Base-by-base conservation (phyloP, 2,113 vertebrate genomes). In the Peromyscus leucopus region DNA sequence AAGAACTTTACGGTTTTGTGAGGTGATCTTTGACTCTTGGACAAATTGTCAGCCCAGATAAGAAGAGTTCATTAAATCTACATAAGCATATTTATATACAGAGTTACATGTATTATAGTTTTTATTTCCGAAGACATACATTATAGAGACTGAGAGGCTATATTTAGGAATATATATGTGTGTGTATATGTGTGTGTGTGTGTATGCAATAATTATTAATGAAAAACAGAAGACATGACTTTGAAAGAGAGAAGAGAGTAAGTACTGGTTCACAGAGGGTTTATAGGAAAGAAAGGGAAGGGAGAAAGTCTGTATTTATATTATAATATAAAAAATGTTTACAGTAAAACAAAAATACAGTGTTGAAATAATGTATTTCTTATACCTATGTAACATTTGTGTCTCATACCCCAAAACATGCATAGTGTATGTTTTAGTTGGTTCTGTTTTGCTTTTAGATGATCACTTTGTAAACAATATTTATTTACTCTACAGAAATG, bases 391-490 rank as follows among this genome's bases (percentile, higher is more conserved):
- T 39, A 78, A 55, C 39, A 86, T 78, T 21, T 7, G 57, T 74
- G 4, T 94, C 51, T 16, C 31, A 93, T 51, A 75, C 33, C 31
- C 7, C 7, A 26, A 48, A 74, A 69, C 39, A 26, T 10, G 5
- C 55, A 19, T n/a, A 79, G 26, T 48, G 1, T 39, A 11, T 83
- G 5, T 65, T 36, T 26, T 26, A 69, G 17, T 33, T 33, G 11
- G 3, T 57, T 22, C 61, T 79, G 91, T 84, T 76, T 33, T n/a
- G 31, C 6, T 67, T 51, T 75, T 42, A 76, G 9, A 16, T 75
- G 39, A 67, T 85, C 22, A 19, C 24, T 82, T 96, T 13, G 87
- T 42, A 67, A 76, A 95, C 93, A 96, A 36, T 46, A 91, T 96
- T 89, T 48, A 71, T 96, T 90, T 55, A 71, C 74, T 75, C 15